Evolutionary conservation across 2,113 vertebrate genomes (phyloP).

Genomic region (Mirounga angustirostris): DNA sequence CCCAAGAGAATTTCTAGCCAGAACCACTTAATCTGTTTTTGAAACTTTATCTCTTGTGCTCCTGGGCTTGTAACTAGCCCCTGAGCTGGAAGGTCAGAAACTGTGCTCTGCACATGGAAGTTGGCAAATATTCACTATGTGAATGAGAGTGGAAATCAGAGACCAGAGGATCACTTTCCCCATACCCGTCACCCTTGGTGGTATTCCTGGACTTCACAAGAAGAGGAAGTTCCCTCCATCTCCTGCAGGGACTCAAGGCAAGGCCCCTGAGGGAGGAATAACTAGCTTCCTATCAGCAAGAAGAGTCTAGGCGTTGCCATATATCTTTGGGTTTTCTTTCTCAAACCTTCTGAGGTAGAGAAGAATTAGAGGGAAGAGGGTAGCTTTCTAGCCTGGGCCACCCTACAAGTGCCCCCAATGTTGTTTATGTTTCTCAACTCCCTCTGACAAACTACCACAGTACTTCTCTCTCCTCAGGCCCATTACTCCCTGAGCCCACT

Average conservation of each 20-base stretch:
- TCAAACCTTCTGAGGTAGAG: not conserved
- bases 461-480: not conserved
- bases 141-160: constrained; percentile 3
- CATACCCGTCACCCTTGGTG: not conserved
- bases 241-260: not conserved
- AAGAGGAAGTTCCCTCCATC: not conserved
- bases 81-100: not conserved
- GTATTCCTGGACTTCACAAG: constrained; percentile 38
- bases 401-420: not conserved
- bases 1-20: not conserved
- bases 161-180: not conserved
- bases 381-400: not conserved
- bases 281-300: constrained; percentile 12
- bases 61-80: not conserved
- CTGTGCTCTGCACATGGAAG: not conserved
- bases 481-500: not conserved
- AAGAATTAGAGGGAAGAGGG: not conserved
- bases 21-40: not conserved
- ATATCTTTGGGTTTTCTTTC: constrained; percentile 8
- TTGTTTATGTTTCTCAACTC: not conserved
- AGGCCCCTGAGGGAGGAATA: not conserved
- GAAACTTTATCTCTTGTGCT: not conserved
- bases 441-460: not conserved
- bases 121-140: not conserved
- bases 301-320: constrained; percentile 16